Percentiles rank a stretch among this genome's conserved stretches.
These are phyloP conservation scores for Crenuchus spilurus DNA, from an alignment of 2,797 vertebrate genomes.

Conservation along the genomic window DNA sequence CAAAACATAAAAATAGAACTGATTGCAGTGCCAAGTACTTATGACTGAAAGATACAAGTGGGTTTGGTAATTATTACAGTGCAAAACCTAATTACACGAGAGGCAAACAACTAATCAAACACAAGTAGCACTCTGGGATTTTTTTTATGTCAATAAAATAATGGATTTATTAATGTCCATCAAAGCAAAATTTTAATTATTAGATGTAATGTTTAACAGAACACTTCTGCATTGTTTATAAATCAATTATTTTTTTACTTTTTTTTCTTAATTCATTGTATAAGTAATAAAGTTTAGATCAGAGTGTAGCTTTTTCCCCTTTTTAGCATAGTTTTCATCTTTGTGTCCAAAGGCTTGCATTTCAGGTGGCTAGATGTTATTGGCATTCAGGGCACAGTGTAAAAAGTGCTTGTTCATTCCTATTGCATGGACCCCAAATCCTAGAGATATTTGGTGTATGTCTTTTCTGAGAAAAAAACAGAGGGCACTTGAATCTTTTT, in stretches of 20 bases:
- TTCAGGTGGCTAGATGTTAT: not conserved
- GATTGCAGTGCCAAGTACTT: conserved; percentile 61
- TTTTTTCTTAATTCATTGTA: not conserved
- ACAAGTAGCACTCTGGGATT: conserved; percentile 36
- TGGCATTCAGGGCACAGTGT: not conserved
- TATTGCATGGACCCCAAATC: conserved; percentile 8
- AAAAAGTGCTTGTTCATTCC: not conserved
- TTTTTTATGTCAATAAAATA: conserved; percentile 48
- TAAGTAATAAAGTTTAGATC: not conserved
- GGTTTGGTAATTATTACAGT: conserved; percentile 67
- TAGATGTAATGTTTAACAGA: not conserved
- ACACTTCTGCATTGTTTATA: not conserved
- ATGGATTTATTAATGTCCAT: conserved; percentile 58
- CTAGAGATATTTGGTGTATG: conserved; percentile 6
- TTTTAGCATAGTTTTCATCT: not conserved
- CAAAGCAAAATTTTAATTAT: conserved; percentile 7
- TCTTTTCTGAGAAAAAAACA: conserved; percentile 2
- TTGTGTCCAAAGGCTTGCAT: not conserved
- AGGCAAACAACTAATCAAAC: conserved; percentile 63
- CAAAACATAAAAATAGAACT: conserved; percentile 61
- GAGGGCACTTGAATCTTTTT: not conserved
- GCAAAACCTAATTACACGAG: conserved; percentile 64
- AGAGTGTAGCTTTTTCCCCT: not conserved
- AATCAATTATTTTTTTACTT: not conserved
- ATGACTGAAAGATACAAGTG: conserved; percentile 69